Conservation (phyloP, 2,888 invertebrate species). For the Oligia latruncula region DNA sequence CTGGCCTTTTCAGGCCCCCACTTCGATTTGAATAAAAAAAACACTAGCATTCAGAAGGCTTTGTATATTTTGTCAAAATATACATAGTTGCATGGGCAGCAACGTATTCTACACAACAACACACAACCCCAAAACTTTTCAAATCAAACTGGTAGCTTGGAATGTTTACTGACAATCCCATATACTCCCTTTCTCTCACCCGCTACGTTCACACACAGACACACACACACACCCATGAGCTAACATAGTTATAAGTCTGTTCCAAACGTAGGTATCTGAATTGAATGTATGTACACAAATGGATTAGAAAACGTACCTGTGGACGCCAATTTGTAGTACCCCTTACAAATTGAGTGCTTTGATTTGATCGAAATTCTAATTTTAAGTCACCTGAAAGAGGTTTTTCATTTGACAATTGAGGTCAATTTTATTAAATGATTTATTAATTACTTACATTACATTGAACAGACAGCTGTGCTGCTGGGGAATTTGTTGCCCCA, state of each 20-base stretch:
- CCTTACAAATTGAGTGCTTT: background rate
- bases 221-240: background rate
- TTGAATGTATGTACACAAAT: background rate
- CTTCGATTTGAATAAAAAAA: background rate
- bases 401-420: background rate
- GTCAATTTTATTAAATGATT: background rate
- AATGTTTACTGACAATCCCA: conserved; percentile 38
- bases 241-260: too few species aligned
- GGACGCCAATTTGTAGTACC: background rate
- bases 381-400: background rate
- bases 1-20: too few species aligned
- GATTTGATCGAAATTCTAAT: background rate
- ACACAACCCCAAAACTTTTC: conserved; percentile 49
- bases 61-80: background rate
- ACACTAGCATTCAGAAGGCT: background rate
- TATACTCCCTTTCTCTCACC: background rate
- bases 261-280: background rate
- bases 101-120: background rate
- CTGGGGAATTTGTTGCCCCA: too few species aligned
- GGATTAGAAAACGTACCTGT: background rate
- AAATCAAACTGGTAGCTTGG: conserved; percentile 52
- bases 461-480: too few species aligned
- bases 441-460: too few species aligned
- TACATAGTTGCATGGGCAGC: conserved; percentile 10
- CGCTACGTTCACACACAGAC: background rate